Evolutionary conservation across 2,888 invertebrate genomes (phyloP), one percentile per base, ranked within the genome.

Genomic region (Caenorhabditis sp.): DNA sequence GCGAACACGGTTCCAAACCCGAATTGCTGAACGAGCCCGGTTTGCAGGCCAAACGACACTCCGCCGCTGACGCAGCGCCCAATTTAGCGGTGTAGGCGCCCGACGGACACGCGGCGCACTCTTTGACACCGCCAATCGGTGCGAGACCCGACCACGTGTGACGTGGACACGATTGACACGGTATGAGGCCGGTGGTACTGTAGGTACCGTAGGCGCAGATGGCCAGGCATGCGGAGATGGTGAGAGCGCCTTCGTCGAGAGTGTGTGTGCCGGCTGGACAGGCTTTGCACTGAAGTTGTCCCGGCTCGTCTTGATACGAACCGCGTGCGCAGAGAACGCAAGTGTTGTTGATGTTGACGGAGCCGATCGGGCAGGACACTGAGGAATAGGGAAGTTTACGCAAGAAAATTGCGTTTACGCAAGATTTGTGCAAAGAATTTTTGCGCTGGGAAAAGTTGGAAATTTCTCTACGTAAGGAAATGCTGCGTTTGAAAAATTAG

Each of bases 361-460:
- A 95, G 84, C 97, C 97, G 81, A 95, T 95, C 8, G 97, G 97
- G 88, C 99, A 99, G 87, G 97, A 94, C 75, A 96, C 94, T 94
- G 85, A 81, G 91, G 74, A 51, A 24, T n/a, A n/a, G n/a, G n/a
- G n/a, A n/a, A n/a, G n/a, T n/a, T n/a, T n/a, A n/a, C n/a, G n/a
- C n/a, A n/a, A n/a, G n/a, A n/a, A n/a, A n/a, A n/a, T n/a, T n/a
- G n/a, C n/a, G n/a, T n/a, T n/a, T n/a, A n/a, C n/a, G n/a, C n/a
- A n/a, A n/a, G n/a, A n/a, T n/a, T n/a, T n/a, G n/a, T n/a, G n/a
- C n/a, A n/a, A n/a, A n/a, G n/a, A n/a, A n/a, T n/a, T n/a, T n/a
- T n/a, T n/a, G n/a, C n/a, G n/a, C n/a, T n/a, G n/a, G n/a, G n/a
- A n/a, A n/a, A n/a, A n/a, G n/a, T n/a, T n/a, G n/a, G n/a, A n/a